Conservation (phyloP, 2,888 invertebrate species). For the Orthosia incerta region DNA sequence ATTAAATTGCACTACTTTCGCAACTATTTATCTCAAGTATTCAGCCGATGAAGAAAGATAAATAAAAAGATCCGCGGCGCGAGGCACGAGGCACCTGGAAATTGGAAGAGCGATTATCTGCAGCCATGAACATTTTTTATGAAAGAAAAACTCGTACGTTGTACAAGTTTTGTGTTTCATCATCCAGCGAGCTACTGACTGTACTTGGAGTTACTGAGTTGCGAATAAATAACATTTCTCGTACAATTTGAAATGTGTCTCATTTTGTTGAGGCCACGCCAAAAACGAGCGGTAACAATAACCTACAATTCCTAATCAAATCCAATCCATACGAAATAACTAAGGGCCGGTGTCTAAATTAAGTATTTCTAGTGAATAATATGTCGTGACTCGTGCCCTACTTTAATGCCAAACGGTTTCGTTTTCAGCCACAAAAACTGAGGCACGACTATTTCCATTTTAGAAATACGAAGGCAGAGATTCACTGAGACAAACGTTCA, state of each 20-base stretch:
- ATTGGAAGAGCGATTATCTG: constrained; percentile 9
- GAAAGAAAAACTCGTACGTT: background rate
- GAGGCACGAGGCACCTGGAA: background rate
- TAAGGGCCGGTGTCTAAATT: background rate
- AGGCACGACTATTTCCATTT: background rate
- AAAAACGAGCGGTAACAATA: background rate
- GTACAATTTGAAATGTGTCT: background rate
- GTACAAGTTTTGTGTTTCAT: background rate
- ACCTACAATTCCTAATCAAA: background rate
- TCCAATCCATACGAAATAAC: background rate
- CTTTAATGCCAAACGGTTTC: too few relatives aligned
- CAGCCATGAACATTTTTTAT: background rate
- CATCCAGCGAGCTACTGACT: too few relatives aligned
- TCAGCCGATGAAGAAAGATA: constrained; percentile 3
- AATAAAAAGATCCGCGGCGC: constrained; percentile 7
- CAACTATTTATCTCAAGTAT: constrained; percentile 10
- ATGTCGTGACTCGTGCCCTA: too few relatives aligned
- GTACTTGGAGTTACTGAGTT: too few relatives aligned
- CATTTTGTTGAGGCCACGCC: background rate
- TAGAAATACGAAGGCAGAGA: background rate
- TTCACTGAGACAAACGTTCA: background rate
- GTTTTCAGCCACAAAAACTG: too few relatives aligned
- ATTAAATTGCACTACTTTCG: constrained; percentile 1
- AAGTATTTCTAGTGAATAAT: too few relatives aligned
- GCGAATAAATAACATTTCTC: background rate